A percentile compares a stretch with the other conserved stretches of the same genome.
Conservation (phyloP, 2,797 vertebrate genomes). For the Glossophaga mutica region DNA sequence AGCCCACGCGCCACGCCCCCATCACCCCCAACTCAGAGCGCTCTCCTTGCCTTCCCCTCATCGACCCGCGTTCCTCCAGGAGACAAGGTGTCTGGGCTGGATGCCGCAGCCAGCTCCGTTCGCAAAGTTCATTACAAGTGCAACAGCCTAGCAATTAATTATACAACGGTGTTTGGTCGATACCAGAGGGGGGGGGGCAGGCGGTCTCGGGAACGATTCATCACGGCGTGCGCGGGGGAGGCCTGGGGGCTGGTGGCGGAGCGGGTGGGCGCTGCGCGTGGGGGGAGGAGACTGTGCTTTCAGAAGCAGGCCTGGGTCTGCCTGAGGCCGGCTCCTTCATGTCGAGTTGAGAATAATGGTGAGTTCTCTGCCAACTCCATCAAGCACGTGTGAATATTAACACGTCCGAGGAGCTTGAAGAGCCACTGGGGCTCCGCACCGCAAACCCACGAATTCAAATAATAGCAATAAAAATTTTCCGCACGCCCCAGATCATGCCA, state of each 20-base stretch:
- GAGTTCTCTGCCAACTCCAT: not conserved
- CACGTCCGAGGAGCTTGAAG: too few species aligned
- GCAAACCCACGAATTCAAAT: not conserved
- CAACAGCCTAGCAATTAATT: not conserved
- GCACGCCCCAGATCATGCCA: not conserved
- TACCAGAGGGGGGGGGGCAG: not conserved
- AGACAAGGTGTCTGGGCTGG: not conserved
- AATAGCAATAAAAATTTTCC: not conserved
- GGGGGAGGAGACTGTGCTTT: not conserved
- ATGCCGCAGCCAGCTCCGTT: not conserved
- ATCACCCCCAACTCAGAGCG: not conserved
- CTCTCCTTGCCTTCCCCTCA: not conserved
- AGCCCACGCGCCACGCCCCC: too few species aligned
- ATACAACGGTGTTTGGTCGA: not conserved
- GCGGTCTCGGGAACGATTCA: not conserved
- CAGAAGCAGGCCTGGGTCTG: not conserved
- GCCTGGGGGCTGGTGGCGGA: rapidly evolving
- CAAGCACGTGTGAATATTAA: not conserved
- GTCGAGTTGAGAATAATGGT: not conserved
- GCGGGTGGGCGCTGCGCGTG: rapidly evolving
- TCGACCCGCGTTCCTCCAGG: not conserved
- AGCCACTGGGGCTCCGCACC: not conserved
- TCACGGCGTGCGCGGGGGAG: too few species aligned
- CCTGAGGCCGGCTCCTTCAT: not conserved
- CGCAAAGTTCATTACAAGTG: not conserved